These are phyloP conservation scores for Drymodes brunneopygia DNA, from an alignment of 2,113 vertebrate genomes.

Conservation along the genomic window DNA sequence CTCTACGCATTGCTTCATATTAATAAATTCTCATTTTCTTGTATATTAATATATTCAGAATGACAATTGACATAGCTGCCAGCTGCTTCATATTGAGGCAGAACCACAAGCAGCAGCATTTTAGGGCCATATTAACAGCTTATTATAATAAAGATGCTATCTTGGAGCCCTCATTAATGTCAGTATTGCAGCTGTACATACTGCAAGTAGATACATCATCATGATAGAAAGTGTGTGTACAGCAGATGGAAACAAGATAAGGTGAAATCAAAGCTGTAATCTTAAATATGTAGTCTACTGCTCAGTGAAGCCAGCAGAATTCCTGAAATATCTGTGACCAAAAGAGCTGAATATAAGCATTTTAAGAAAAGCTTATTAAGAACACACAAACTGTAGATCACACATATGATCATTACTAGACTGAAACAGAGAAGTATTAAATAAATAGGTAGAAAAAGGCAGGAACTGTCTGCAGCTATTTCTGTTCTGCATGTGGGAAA, in stretches of 20 bases:
- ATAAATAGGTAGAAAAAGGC: neutral
- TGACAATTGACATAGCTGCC: neutral
- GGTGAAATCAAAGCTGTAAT: conserved; percentile 3
- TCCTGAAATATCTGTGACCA: neutral
- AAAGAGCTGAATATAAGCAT: neutral
- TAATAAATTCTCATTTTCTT: neutral
- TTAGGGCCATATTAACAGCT: neutral
- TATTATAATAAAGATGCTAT: conserved; percentile 31
- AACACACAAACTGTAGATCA: neutral
- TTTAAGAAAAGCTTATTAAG: neutral
- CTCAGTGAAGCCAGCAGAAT: neutral
- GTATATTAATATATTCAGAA: neutral
- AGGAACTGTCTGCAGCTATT: neutral
- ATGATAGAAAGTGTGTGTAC: neutral
- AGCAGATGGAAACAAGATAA: neutral
- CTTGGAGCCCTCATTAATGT: neutral
- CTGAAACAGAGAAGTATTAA: neutral
- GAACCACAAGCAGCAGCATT: neutral
- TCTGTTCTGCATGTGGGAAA: neutral
- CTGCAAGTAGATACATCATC: neutral
- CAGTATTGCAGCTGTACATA: neutral
- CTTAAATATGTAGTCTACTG: neutral
- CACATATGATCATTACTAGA: neutral
- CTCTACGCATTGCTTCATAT: neutral
- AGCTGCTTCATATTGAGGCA: neutral